Conservation (phyloP, 2,797 vertebrate genomes). For the Emydoidea blandingii region DNA sequence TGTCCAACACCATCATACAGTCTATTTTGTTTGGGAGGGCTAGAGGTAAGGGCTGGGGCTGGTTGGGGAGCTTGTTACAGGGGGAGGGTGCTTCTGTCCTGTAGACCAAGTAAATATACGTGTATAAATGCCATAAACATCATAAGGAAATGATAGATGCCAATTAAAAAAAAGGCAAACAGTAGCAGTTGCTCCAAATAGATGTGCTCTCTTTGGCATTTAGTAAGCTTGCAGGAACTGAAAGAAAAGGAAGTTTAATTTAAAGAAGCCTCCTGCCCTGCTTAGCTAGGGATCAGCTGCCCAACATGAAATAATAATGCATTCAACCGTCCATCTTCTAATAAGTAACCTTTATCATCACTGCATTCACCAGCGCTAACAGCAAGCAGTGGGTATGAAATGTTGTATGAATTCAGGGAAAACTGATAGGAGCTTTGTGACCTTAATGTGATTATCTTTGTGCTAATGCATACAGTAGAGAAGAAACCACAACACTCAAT, state of each 20-base stretch:
- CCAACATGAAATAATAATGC: constrained; percentile 82
- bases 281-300: constrained; percentile 76
- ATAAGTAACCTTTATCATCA: constrained; percentile 77
- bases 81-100: neutral
- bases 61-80: neutral
- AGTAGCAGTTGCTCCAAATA: constrained; percentile 40
- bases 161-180: constrained; percentile 32
- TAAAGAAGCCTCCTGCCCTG: constrained; percentile 71
- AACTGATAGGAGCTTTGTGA: constrained; percentile 69
- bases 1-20: neutral
- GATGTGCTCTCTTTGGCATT: constrained; percentile 71
- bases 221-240: constrained; percentile 72
- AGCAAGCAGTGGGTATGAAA: constrained; percentile 64
- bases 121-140: constrained; percentile 28
- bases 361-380: constrained; percentile 66
- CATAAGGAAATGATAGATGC: constrained; percentile 22
- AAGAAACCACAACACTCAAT: constrained; percentile 69
- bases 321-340: constrained; percentile 76
- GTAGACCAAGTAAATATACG: neutral
- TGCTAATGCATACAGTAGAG: constrained; percentile 73
- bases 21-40: neutral
- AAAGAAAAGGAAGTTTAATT: constrained; percentile 79
- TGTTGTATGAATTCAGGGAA: constrained; percentile 67
- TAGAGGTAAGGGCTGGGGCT: neutral
- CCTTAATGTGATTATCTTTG: constrained; percentile 80